Evolutionary conservation across 2,888 invertebrate species (phyloP).

Genomic region (Brachyptera risi): DNA sequence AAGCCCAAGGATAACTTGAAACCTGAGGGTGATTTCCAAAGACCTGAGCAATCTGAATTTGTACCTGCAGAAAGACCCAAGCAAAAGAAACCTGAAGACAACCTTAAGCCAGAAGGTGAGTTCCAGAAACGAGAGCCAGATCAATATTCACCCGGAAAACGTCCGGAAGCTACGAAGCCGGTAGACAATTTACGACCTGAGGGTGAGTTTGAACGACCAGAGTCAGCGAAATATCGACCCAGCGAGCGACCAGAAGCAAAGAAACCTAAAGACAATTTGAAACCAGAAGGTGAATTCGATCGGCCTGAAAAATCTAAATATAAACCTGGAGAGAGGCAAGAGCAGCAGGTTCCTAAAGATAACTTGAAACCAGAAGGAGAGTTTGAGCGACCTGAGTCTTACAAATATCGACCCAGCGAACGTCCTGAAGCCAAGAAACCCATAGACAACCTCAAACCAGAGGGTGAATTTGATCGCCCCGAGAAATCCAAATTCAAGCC

Average conservation of each 20-base stretch:
- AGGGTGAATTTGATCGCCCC: slow-evolving; percentile 46
- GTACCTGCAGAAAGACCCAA: no score
- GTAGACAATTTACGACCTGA: no score
- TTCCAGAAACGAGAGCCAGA: no score
- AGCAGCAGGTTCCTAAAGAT: slow-evolving; percentile 50
- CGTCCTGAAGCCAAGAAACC: slow-evolving; percentile 56
- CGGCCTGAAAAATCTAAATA: slow-evolving; percentile 40
- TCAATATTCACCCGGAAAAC: no score
- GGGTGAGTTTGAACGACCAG: slow-evolving; percentile 37
- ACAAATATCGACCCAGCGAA: slow-evolving; percentile 57
- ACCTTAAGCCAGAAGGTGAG: no score
- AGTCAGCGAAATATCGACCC: slow-evolving; percentile 31
- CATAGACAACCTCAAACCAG: slow-evolving; percentile 51
- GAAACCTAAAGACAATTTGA: slow-evolving; percentile 40
- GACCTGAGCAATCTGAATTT: no score
- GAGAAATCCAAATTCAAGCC: slow-evolving; percentile 51
- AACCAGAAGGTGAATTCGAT: slow-evolving; percentile 55
- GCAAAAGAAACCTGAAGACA: no score
- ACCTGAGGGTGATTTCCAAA: slow-evolving; percentile 52
- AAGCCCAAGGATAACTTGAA: slow-evolving; percentile 47
- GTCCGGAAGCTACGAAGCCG: slow-evolving; percentile 51
- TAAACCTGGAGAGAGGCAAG: slow-evolving; percentile 29
- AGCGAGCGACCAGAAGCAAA: slow-evolving; percentile 45
- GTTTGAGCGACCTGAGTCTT: slow-evolving; percentile 49
- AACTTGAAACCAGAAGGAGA: slow-evolving; percentile 54